phyloP scores from a whole-genome alignment of 2,113 vertebrate genomes.

The Eubucco bourcierii region DNA sequence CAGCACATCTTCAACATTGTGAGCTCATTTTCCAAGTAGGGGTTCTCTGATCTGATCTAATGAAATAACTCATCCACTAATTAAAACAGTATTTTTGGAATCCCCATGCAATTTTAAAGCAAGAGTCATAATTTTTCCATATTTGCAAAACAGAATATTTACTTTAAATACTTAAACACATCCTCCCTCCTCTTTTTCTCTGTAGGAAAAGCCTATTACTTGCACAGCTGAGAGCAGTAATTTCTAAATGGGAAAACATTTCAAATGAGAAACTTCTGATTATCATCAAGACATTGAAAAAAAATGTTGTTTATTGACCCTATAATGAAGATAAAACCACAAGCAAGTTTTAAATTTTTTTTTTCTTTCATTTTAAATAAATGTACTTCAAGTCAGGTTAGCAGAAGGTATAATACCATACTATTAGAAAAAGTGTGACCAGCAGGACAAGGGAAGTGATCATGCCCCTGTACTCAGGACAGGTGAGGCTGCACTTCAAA shows the following conservation, averaged over 20 bases:
- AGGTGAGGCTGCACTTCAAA: no score
- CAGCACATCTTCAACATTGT: neutral
- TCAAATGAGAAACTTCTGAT: constrained; percentile 61
- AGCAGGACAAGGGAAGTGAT: neutral
- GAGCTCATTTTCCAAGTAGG: neutral
- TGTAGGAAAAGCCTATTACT: constrained; percentile 59
- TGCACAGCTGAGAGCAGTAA: constrained; percentile 75
- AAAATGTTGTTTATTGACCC: no score
- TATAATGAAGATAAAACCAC: no score
- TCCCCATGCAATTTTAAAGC: neutral
- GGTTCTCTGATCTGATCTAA: neutral
- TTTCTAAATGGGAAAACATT: constrained; percentile 53
- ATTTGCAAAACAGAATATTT: constrained; percentile 61
- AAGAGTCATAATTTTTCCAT: neutral
- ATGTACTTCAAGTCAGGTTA: neutral
- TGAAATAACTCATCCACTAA: constrained; percentile 32
- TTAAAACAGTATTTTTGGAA: constrained; percentile 7
- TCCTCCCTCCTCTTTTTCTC: constrained; percentile 23
- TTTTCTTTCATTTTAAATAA: neutral
- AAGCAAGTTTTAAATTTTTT: no score
- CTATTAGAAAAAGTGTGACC: neutral
- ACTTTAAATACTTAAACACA: constrained; percentile 45
- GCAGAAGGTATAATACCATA: neutral
- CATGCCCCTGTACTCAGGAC: no score
- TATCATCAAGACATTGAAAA: constrained; percentile 3